A percentile compares a stretch with the other conserved stretches of the same genome.
These are phyloP conservation scores for Petromus typicus DNA, from an alignment of 2,113 vertebrate genomes.

Conservation along the genomic window DNA sequence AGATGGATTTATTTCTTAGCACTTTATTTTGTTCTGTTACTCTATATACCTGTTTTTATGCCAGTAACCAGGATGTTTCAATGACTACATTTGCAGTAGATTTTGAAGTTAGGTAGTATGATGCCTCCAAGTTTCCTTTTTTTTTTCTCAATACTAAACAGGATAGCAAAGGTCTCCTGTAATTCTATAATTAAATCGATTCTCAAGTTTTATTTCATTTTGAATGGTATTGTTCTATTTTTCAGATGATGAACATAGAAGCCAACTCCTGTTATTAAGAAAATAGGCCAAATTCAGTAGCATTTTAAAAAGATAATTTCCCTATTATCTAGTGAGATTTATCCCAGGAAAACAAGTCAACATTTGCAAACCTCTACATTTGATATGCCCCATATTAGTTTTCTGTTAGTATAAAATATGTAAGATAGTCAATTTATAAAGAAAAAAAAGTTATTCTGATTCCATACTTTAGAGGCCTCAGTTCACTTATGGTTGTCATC, in stretches of 20 bases:
- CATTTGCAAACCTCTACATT: neutral
- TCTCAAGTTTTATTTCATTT: neutral
- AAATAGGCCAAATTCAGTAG: neutral
- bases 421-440: neutral
- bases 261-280: neutral
- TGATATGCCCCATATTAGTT: neutral
- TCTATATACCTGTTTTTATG: neutral
- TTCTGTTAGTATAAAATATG: neutral
- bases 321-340: too few relatives aligned
- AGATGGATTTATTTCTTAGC: neutral
- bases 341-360: too few relatives aligned
- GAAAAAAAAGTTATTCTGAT: too few relatives aligned
- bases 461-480: too few relatives aligned
- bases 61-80: neutral
- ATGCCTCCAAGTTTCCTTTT: neutral
- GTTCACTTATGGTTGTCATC: too few relatives aligned
- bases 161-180: neutral
- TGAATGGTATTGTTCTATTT: neutral
- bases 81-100: neutral
- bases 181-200: neutral
- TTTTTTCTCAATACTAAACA: neutral
- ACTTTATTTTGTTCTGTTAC: neutral
- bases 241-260: neutral
- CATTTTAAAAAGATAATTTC: neutral
- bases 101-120: neutral